Evolutionary conservation across 2,797 vertebrate genomes (phyloP).

Genomic region (Lepilemur septentrionalis): DNA sequence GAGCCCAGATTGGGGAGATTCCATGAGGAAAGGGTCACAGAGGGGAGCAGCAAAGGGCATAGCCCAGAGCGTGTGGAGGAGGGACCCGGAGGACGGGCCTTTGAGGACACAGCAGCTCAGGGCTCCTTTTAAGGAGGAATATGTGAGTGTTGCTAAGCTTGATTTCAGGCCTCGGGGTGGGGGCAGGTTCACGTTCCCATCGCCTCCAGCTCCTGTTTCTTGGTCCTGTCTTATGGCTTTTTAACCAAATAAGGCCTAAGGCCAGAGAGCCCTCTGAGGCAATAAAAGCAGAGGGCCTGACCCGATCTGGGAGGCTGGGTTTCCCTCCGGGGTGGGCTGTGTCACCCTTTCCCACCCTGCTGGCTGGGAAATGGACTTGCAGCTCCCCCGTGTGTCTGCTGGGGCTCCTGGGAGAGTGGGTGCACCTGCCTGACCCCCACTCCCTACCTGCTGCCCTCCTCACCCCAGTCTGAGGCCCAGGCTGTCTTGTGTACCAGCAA

Average conservation of each 20-base stretch:
- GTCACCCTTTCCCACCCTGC: neutral
- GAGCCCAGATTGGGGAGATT: neutral
- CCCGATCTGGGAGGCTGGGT: neutral
- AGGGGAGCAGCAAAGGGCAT: neutral
- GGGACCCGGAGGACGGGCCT: neutral
- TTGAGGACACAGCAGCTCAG: neutral
- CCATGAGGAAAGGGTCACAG: neutral
- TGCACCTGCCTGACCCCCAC: too few species aligned
- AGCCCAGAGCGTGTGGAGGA: neutral
- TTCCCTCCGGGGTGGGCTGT: neutral
- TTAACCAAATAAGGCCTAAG: constrained; percentile 67
- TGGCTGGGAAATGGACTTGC: neutral
- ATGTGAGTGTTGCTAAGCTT: constrained; percentile 4
- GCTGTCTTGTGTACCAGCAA: neutral
- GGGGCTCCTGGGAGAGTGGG: neutral
- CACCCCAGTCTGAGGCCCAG: neutral
- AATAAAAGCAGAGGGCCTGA: constrained; percentile 42
- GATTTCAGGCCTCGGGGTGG: constrained; percentile 31
- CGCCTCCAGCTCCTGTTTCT: constrained; percentile 19
- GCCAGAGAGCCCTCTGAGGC: neutral
- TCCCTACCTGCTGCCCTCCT: neutral
- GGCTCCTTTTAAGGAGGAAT: constrained; percentile 71
- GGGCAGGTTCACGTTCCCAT: constrained; percentile 1
- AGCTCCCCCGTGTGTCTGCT: neutral
- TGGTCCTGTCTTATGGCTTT: constrained; percentile 19